Conservation (phyloP, 2,888 invertebrate genomes). For the Pediacus dermestoides region DNA sequence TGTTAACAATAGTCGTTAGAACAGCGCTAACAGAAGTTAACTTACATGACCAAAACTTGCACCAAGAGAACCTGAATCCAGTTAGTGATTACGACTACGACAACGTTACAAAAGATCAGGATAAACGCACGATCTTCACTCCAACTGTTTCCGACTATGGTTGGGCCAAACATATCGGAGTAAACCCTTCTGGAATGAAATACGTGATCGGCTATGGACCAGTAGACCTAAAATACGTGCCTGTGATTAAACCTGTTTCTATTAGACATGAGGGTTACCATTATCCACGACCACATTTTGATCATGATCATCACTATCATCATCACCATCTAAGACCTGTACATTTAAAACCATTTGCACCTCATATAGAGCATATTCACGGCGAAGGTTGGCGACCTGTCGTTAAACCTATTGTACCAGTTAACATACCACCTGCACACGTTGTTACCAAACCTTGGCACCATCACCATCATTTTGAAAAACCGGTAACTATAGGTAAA, state of each 20-base stretch:
- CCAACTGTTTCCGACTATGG: conserved; percentile 28
- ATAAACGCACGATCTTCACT: conserved; percentile 41
- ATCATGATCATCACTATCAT: conserved; percentile 25
- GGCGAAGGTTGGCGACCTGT: conserved; percentile 3
- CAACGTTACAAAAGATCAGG: conserved; percentile 14
- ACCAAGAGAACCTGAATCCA: conserved; percentile 36
- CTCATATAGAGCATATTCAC: too few relatives aligned
- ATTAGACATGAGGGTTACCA: conserved; percentile 28
- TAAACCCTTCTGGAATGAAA: conserved; percentile 37
- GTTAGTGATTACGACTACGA: conserved; percentile 31
- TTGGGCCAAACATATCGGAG: conserved; percentile 40
- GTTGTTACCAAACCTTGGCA: conserved; percentile 1
- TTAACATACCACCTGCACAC: conserved; percentile 2
- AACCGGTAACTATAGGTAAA: conserved; percentile 11
- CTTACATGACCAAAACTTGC: conserved; percentile 27
- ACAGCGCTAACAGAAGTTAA: conserved; percentile 27
- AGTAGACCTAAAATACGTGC: conserved; percentile 36
- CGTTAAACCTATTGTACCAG: not conserved
- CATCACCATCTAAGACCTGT: not conserved
- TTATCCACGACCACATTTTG: conserved; percentile 28
- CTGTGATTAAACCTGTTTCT: conserved; percentile 36
- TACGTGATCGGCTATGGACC: conserved; percentile 38
- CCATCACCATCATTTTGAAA: conserved; percentile 2
- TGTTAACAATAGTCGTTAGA: conserved; percentile 19
- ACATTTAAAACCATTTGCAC: conserved; percentile 17